Evolutionary conservation across 2,888 invertebrate species (phyloP), one percentile per base, ranked within the genome.

Genomic region (Labia minor): DNA sequence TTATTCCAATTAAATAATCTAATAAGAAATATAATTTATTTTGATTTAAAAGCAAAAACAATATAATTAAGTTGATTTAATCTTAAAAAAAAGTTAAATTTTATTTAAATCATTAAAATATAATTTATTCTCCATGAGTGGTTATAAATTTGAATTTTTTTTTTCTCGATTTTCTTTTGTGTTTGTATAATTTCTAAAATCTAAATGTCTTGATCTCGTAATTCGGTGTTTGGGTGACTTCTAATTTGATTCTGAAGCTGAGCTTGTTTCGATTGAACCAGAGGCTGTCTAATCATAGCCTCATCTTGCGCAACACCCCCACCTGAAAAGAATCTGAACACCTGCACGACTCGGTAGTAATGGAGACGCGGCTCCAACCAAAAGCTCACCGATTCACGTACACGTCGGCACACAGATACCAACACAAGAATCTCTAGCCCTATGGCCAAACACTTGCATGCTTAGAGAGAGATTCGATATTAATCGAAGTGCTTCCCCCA

Each of bases 291-390:
- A 49, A 49, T 49, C 49, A 49, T 49, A 49, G 49, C 49, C 49
- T 49, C 49, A 49, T 49, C 49, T 49, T 49, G 49, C 49, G 49
- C 49, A 49, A 49, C 49, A 49, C 49, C 49, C 49, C 49, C 49
- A 49, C 49, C 49, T 49, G 49, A 49, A 49, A 14, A 49, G 2
- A 11, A 49, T 14, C n/a, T 49, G 49, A 49, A 49, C 49, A 49
- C 49, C 49, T 49, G 49, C 49, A 49, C 49, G 16, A 14, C 49
- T 49, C 49, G n/a, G 49, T n/a, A 49, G 49, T 16, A 49, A 49
- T 49, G 49, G 49, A 49, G 49, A 49, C 49, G 49, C 49, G 49
- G 49, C 49, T 8, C 3, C 49, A 16, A 49, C 49, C 49, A 49
- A 49, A 49, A 49, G 49, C 49, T 8, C 49, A n/a, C n/a, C n/a